phyloP scores from a whole-genome alignment of 2,888 invertebrate species.

The Dendrolimus pini region DNA sequence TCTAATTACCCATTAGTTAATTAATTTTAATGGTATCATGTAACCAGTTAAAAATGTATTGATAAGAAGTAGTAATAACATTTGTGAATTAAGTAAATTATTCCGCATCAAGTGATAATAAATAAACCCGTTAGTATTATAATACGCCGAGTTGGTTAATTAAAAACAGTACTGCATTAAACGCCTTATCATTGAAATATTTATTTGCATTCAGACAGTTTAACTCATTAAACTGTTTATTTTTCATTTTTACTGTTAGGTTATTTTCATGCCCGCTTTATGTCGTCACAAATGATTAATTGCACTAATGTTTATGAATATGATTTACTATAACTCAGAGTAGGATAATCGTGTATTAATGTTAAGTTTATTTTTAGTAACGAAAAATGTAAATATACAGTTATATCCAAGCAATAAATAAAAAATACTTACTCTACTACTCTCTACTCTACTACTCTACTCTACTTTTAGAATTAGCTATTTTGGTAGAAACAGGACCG shows the following conservation, averaged over 20 bases:
- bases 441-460: too few relatives aligned
- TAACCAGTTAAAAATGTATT: neutral
- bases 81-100: conserved; percentile 19
- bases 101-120: conserved; percentile 15
- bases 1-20: neutral
- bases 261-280: neutral
- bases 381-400: too few relatives aligned
- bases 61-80: conserved; percentile 8
- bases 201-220: conserved; percentile 1
- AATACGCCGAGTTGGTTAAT: conserved; percentile 21
- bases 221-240: neutral
- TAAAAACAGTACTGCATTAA: conserved; percentile 15
- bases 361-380: neutral
- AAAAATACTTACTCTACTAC: too few relatives aligned
- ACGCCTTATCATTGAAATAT: conserved; percentile 14
- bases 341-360: neutral
- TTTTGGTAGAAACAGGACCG: too few relatives aligned
- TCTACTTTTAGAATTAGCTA: too few relatives aligned
- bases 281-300: too few relatives aligned
- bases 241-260: neutral
- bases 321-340: neutral
- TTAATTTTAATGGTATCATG: neutral
- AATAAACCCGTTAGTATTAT: conserved; percentile 22
- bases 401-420: too few relatives aligned
- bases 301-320: too few relatives aligned